Evolutionary conservation across 2,888 invertebrate genomes (phyloP), one percentile per base, ranked within the genome.

Genomic region (Xestobium rufovillosum): DNA sequence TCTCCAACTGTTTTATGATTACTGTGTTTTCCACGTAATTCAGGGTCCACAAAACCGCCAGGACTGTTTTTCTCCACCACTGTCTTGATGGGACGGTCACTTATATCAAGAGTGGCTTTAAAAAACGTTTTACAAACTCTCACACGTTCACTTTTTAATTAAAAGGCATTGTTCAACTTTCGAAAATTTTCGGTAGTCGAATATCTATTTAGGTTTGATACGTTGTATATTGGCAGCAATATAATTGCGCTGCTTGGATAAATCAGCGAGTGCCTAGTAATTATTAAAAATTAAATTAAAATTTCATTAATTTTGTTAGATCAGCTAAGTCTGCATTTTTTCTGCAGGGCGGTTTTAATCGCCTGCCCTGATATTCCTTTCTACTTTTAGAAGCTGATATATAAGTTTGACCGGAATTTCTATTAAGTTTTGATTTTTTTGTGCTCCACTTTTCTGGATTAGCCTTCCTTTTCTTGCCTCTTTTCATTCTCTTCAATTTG

Each of bases 241-340:
- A 32, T 44, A 49, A 30, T 45, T 41, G 15, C 41, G 39, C 34
- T 48, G 47, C 29, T 37, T 33, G 36, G 38, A 37, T 17, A 44
- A 33, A 44, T 36, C 32, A 27, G 35, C 46, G 4, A 37, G 15
- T 12, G 26, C 14, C 48, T 45, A 50, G 37, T 34, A 49, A 13
- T 37, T 28, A 19, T 32, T 11, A 42, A 48, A 49, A 12, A 49
- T 44, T 30, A n/a, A 33, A 45, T 19, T 15, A 41, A 28, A 35
- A 45, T 42, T 30, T 45, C 34, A 15, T 33, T 23, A 27, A 53
- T 34, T 29, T 42, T 43, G 4, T 17, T 34, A 26, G 26, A 27
- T 42, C 49, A 53, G 36, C 41, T 47, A 16, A 46, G 38, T 26
- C 42, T 43, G 38, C 50, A 50, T 36, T 48, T 47, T 36, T 37